A percentile compares a stretch with the other conserved stretches of the same genome.
phyloP scores from a whole-genome alignment of 2,888 invertebrate genomes.

The Drosophila pegasa region DNA sequence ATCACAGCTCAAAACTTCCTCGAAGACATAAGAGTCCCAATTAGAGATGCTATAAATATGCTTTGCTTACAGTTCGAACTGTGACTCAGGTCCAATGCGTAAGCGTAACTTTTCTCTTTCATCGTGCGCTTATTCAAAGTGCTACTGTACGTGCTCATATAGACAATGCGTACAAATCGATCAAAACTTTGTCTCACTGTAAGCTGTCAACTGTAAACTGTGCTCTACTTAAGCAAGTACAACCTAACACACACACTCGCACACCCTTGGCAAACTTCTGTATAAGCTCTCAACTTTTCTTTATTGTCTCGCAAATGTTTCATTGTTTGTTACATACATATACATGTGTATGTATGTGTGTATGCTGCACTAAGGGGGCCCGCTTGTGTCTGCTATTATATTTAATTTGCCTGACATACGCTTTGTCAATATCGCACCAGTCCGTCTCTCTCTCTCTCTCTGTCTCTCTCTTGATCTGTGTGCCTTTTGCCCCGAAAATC shows the following conservation, averaged over 20 bases:
- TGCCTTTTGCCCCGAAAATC: constrained; percentile 56
- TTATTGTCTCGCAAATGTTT: constrained; percentile 49
- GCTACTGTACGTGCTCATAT: constrained; percentile 58
- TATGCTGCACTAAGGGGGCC: not conserved
- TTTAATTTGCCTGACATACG: constrained; percentile 74
- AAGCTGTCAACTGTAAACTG: constrained; percentile 37
- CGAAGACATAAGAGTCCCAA: not conserved
- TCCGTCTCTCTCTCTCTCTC: not conserved
- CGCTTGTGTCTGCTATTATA: constrained; percentile 57
- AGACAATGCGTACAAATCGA: constrained; percentile 63
- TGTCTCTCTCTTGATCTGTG: not conserved
- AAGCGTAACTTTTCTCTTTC: constrained; percentile 17
- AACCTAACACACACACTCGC: constrained; percentile 7
- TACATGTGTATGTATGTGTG: not conserved
- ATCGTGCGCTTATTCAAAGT: constrained; percentile 10
- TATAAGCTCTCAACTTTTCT: constrained; percentile 57
- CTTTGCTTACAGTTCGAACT: not conserved
- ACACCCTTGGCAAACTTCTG: constrained; percentile 46
- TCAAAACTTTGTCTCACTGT: constrained; percentile 54
- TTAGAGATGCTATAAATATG: not conserved
- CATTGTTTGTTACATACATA: constrained; percentile 18
- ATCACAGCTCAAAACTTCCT: not conserved
- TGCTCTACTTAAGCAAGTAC: constrained; percentile 20
- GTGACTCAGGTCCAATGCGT: constrained; percentile 2
- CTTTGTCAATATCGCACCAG: constrained; percentile 72